Conservation (phyloP, 2,888 invertebrate species). For the Mythimna albipuncta region DNA sequence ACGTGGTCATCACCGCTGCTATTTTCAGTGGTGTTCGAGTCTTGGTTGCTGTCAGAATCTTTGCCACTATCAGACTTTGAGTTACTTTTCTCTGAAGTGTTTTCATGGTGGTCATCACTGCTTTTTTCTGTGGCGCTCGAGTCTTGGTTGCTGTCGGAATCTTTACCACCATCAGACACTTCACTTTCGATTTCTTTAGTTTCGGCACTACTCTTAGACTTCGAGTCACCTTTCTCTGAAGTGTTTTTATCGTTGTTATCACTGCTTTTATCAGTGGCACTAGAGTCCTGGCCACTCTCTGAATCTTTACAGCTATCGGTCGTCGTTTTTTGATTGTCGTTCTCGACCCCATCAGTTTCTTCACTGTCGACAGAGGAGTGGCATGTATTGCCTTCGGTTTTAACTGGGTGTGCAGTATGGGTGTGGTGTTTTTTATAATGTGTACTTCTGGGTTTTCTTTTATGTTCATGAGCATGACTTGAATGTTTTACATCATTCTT, state of each 20-base stretch:
- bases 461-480: not conserved
- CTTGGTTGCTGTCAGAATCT: too few relatives aligned
- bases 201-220: not conserved
- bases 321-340: not conserved
- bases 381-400: not conserved
- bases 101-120: too few relatives aligned
- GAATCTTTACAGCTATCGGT: not conserved
- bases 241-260: too few relatives aligned
- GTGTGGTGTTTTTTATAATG: not conserved
- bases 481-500: not conserved
- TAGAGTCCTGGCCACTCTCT: not conserved
- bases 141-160: too few relatives aligned
- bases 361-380: not conserved
- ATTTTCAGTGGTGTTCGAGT: not conserved
- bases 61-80: not conserved
- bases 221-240: too few relatives aligned
- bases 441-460: not conserved
- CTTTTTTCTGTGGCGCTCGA: too few relatives aligned
- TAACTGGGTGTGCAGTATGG: too few relatives aligned
- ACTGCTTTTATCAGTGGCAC: not conserved
- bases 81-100: too few relatives aligned
- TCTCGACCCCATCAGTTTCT: too few relatives aligned
- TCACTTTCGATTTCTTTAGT: too few relatives aligned
- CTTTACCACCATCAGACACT: too few relatives aligned
- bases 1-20: too few relatives aligned